phyloP scores from a whole-genome alignment of 2,113 vertebrate genomes.

The Erinaceus europaeus region DNA sequence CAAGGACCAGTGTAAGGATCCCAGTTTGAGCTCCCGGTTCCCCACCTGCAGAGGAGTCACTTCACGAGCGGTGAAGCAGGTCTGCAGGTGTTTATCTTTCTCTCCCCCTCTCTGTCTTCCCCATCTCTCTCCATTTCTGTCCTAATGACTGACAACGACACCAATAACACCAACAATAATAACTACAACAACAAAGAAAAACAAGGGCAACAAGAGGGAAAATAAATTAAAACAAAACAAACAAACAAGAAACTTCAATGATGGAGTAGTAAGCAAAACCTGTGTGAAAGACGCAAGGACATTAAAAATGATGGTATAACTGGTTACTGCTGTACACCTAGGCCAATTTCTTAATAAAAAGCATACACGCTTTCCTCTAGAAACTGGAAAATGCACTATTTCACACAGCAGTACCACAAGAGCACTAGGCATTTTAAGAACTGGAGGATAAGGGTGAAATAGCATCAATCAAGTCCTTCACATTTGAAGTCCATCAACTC shows the following conservation, averaged over 20 bases:
- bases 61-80: no score
- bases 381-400: neutral
- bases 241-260: neutral
- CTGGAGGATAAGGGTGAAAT: neutral
- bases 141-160: no score
- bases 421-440: no score
- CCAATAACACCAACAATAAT: no score
- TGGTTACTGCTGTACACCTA: neutral
- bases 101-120: no score
- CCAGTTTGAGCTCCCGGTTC: no score
- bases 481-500: constrained; percentile 34
- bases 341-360: constrained; percentile 9
- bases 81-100: no score
- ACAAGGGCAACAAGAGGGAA: no score
- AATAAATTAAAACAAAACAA: neutral
- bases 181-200: no score
- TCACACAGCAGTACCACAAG: neutral
- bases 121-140: no score
- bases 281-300: neutral
- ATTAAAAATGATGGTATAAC: neutral
- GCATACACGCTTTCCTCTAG: neutral
- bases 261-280: neutral
- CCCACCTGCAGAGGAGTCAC: no score
- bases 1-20: no score
- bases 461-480: neutral